A percentile compares a stretch with the other conserved stretches of the same genome.
Evolutionary conservation across 1,140 invertebrate species (phyloP).

Genomic region (Copidosoma floridanum): DNA sequence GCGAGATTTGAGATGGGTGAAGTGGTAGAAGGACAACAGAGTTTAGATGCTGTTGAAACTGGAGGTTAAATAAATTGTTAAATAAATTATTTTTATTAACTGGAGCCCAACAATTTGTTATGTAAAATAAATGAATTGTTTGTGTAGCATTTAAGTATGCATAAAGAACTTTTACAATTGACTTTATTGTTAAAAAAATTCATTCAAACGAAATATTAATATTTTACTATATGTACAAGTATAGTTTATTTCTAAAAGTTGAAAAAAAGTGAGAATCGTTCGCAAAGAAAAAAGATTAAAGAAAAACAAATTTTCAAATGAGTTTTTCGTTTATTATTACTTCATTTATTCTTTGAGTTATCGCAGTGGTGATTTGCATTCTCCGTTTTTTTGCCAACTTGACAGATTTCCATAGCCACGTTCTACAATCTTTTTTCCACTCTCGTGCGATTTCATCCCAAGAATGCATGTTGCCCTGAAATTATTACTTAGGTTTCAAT

Average conservation of each 20-base stretch:
- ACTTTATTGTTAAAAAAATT: constrained; percentile 6
- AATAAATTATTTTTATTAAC: no score
- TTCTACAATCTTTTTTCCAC: constrained; percentile 69
- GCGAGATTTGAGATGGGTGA: constrained; percentile 83
- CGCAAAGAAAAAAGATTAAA: no score
- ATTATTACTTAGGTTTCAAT: background rate
- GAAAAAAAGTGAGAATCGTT: background rate
- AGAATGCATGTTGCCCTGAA: constrained; percentile 48
- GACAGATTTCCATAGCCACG: constrained; percentile 64
- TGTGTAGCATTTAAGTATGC: background rate
- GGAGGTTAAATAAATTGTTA: constrained; percentile 55
- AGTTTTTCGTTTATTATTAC: no score
- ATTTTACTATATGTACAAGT: no score
- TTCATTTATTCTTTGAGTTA: background rate
- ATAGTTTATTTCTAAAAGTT: constrained; percentile 6
- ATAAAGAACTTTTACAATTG: background rate
- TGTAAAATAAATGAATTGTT: background rate
- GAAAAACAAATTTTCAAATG: background rate
- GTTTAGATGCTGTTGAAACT: constrained; percentile 62
- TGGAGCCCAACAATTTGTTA: background rate
- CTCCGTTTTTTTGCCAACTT: constrained; percentile 36
- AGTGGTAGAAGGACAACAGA: constrained; percentile 49
- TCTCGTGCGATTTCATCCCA: constrained; percentile 53
- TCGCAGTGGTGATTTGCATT: constrained; percentile 3
- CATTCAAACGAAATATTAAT: background rate